phyloP scores from a whole-genome alignment of 92 coral and sea anemone species.

The Porites evermanni region DNA sequence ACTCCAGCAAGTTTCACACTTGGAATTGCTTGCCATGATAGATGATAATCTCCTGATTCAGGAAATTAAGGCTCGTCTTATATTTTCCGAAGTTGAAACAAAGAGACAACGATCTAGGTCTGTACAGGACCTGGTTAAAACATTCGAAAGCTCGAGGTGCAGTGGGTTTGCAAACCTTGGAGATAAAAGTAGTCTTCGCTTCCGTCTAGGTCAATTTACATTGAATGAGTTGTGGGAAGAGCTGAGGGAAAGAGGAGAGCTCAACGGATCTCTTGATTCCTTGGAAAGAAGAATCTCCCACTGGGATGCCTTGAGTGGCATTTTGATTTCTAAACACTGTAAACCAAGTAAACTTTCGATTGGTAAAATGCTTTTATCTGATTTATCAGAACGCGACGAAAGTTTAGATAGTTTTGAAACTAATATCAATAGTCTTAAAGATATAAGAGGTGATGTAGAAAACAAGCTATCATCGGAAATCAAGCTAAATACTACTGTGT shows the following conservation, averaged over 20 bases:
- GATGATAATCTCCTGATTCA: constrained; percentile 13
- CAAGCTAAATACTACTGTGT: too few species aligned
- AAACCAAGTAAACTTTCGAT: neutral
- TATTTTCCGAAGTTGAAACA: neutral
- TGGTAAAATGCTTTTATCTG: neutral
- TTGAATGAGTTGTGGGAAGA: neutral
- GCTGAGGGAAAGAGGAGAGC: neutral
- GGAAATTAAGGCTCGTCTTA: constrained; percentile 12
- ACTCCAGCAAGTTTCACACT: neutral
- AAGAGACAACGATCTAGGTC: neutral
- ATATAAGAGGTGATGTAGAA: neutral
- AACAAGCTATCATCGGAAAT: too few species aligned
- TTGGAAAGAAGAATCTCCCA: neutral
- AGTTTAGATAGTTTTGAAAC: neutral
- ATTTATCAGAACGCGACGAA: neutral
- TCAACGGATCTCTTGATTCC: neutral
- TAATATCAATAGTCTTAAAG: neutral
- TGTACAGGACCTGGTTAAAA: neutral
- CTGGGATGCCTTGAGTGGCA: neutral
- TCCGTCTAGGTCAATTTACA: constrained; percentile 3
- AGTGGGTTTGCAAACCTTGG: neutral
- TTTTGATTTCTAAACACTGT: neutral
- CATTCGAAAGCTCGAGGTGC: neutral
- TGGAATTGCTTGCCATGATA: neutral
- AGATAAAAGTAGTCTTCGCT: neutral